These are phyloP conservation scores for Poeciliopsis turrubarensis DNA, from an alignment of 2,113 vertebrate genomes.

Conservation along the genomic window DNA sequence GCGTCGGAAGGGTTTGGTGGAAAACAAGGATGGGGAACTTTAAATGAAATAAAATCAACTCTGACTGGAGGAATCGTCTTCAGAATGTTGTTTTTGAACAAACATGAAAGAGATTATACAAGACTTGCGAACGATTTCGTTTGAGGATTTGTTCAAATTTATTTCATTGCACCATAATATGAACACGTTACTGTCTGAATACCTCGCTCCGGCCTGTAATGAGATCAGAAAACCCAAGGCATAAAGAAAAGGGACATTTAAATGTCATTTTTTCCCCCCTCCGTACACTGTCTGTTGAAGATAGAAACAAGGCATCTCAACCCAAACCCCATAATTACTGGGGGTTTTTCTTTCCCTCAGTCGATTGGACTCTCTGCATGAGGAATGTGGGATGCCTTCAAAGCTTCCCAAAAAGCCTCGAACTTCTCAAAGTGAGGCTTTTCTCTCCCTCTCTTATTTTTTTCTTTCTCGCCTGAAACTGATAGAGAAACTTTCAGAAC, in stretches of 20 bases:
- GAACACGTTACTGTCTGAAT: no score
- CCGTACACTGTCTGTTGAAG: slow-evolving; percentile 28
- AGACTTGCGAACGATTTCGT: no score
- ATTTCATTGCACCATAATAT: no score
- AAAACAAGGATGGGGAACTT: not conserved
- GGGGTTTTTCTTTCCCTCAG: not conserved
- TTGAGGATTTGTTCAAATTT: no score
- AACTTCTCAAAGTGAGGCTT: slow-evolving; percentile 19
- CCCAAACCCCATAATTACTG: slow-evolving; percentile 43
- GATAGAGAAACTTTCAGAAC: slow-evolving; percentile 1
- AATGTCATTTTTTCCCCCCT: slow-evolving; percentile 13
- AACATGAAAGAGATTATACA: not conserved
- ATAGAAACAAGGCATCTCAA: slow-evolving; percentile 31
- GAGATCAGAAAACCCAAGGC: no score
- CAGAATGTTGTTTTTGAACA: not conserved
- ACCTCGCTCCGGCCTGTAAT: no score
- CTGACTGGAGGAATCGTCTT: no score
- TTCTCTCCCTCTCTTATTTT: not conserved
- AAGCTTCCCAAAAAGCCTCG: slow-evolving; percentile 17
- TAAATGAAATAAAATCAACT: no score
- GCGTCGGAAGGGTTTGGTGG: not conserved
- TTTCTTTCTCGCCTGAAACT: not conserved
- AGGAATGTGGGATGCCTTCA: slow-evolving; percentile 35
- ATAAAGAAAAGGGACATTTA: not conserved
- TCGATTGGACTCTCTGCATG: slow-evolving; percentile 27